Conservation (phyloP, 2,113 vertebrate species). For the Solea senegalensis region DNA sequence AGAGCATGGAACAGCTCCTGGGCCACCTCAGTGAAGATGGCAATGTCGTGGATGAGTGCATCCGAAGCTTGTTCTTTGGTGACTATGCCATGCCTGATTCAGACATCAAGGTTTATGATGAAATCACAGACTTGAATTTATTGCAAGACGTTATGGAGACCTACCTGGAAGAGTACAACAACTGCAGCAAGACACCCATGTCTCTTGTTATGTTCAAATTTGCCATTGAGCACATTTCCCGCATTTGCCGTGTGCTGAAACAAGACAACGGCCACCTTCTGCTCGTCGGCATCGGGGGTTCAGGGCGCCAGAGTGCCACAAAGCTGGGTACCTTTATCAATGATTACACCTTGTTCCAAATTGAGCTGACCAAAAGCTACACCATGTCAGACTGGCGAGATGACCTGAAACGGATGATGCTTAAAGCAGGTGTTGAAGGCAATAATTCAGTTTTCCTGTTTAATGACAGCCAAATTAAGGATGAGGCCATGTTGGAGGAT, state of each 20-base stretch:
- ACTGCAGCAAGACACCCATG: slow-evolving; percentile 90
- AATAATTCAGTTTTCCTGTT: slow-evolving; percentile 87
- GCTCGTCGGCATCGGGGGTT: slow-evolving; percentile 90
- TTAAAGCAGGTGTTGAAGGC: slow-evolving; percentile 83
- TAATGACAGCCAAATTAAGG: slow-evolving; percentile 90
- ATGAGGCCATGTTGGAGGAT: slow-evolving; percentile 91
- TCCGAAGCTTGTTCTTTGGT: slow-evolving; percentile 91
- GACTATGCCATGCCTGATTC: slow-evolving; percentile 84
- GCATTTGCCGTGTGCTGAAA: slow-evolving; percentile 91
- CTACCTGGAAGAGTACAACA: slow-evolving; percentile 92
- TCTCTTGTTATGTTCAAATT: slow-evolving; percentile 93
- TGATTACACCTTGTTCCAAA: slow-evolving; percentile 86
- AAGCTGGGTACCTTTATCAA: slow-evolving; percentile 90
- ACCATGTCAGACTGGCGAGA: slow-evolving; percentile 87
- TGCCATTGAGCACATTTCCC: slow-evolving; percentile 92
- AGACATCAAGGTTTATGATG: slow-evolving; percentile 84
- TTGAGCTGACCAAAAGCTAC: slow-evolving; percentile 91
- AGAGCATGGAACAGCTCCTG: slow-evolving; percentile 88
- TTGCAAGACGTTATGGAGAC: slow-evolving; percentile 87
- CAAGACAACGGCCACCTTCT: slow-evolving; percentile 91
- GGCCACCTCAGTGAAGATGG: slow-evolving; percentile 85
- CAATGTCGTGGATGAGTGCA: slow-evolving; percentile 84
- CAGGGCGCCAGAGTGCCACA: slow-evolving; percentile 88
- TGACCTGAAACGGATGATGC: slow-evolving; percentile 89
- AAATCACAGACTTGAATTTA: slow-evolving; percentile 86